phyloP scores from a whole-genome alignment of 2,888 invertebrate species.

The Drosophila paranaensis region DNA sequence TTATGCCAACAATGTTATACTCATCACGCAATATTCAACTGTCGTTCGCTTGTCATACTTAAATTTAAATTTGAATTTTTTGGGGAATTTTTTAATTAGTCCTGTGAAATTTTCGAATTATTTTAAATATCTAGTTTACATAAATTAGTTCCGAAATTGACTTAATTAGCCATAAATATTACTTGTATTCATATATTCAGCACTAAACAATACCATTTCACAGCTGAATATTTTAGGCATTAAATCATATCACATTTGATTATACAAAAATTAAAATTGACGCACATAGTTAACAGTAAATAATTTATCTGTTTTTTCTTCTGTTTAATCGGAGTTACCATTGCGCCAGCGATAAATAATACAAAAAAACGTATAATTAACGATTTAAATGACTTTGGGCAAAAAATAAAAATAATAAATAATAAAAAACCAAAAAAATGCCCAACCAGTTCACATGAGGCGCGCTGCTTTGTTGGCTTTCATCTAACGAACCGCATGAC shows the following conservation, averaged over 20 bases:
- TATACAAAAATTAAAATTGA: neutral
- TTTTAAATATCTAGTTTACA: neutral
- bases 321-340: constrained; percentile 24
- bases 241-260: constrained; percentile 14
- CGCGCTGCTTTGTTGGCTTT: constrained; percentile 25
- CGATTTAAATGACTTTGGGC: constrained; percentile 43
- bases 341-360: constrained; percentile 44
- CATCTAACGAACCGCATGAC: constrained; percentile 52
- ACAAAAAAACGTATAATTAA: constrained; percentile 36
- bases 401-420: constrained; percentile 16
- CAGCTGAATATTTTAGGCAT: constrained; percentile 10
- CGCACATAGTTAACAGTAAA: neutral
- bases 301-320: neutral
- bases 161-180: neutral
- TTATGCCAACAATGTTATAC: neutral
- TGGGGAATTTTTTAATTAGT: constrained; percentile 4
- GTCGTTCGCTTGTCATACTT: neutral
- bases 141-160: neutral
- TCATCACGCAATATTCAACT: neutral
- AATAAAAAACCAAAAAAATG: neutral
- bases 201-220: neutral
- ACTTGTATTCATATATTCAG: neutral
- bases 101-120: neutral
- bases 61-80: neutral
- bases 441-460: constrained; percentile 22